A percentile compares a stretch with the other conserved stretches of the same genome.
Evolutionary conservation across 2,888 invertebrate genomes (phyloP).

Genomic region (Sesamia inferens): DNA sequence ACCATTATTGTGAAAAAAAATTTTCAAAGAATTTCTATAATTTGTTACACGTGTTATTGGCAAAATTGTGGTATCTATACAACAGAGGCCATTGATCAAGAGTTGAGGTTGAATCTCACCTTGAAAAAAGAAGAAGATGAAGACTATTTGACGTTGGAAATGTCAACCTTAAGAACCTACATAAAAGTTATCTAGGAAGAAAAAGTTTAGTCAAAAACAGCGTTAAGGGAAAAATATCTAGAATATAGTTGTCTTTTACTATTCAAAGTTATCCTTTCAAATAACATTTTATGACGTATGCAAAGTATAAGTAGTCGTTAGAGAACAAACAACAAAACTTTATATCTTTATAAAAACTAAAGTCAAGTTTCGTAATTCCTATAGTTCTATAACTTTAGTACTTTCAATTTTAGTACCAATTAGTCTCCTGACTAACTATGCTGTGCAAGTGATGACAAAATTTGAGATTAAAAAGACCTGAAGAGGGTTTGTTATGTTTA

Average conservation of each 20-base stretch:
- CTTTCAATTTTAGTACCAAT: slow-evolving; percentile 33
- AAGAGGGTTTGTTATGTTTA: background rate
- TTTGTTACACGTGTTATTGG: too few relatives aligned
- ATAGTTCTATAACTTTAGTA: slow-evolving; percentile 16
- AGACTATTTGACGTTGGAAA: too few relatives aligned
- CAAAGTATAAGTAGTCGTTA: background rate
- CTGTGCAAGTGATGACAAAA: background rate
- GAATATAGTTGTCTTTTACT: background rate
- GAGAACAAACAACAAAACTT: background rate
- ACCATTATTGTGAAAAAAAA: too few relatives aligned
- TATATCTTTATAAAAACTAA: background rate
- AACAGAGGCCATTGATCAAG: too few relatives aligned
- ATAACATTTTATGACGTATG: background rate
- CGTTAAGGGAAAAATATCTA: slow-evolving; percentile 4
- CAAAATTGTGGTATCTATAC: too few relatives aligned
- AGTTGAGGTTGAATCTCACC: too few relatives aligned
- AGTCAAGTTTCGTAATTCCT: background rate
- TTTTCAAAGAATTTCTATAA: too few relatives aligned
- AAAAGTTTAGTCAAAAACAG: background rate
- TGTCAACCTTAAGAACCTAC: too few relatives aligned
- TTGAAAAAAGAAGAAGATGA: too few relatives aligned
- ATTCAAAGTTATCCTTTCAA: background rate
- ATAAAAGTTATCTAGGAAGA: background rate
- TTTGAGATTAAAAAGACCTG: slow-evolving; percentile 5
- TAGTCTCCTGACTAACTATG: slow-evolving; percentile 19